These are phyloP conservation scores for Gari tellinella DNA, from an alignment of 2,888 invertebrate species.

Conservation along the genomic window DNA sequence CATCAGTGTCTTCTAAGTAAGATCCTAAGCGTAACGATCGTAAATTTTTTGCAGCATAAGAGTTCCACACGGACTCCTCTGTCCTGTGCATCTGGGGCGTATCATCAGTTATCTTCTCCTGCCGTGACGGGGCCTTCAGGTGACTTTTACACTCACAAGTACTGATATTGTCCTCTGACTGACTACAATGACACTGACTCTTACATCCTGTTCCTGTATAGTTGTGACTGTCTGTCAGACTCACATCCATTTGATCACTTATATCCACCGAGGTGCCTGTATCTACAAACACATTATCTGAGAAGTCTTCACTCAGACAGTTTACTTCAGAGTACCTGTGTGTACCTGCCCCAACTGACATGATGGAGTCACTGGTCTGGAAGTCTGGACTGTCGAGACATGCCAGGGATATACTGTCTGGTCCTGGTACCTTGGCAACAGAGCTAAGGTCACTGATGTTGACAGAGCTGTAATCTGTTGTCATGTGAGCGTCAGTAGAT, in stretches of 20 bases:
- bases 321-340: not conserved
- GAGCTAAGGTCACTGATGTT: constrained; percentile 26
- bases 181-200: too few species aligned
- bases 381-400: constrained; percentile 4
- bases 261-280: too few species aligned
- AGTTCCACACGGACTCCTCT: constrained; percentile 75
- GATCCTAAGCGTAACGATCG: constrained; percentile 75
- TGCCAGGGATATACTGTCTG: constrained; percentile 20
- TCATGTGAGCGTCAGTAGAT: constrained; percentile 54
- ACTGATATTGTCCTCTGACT: too few species aligned
- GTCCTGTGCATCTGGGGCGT: constrained; percentile 78
- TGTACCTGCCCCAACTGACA: constrained; percentile 5
- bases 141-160: constrained; percentile 63
- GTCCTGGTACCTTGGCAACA: constrained; percentile 2
- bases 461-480: constrained; percentile 6
- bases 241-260: too few species aligned
- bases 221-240: too few species aligned
- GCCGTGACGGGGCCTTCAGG: constrained; percentile 66
- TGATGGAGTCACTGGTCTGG: constrained; percentile 5
- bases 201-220: too few species aligned
- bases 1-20: constrained; percentile 70
- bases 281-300: constrained; percentile 5
- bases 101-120: constrained; percentile 69
- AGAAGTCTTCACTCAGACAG: not conserved
- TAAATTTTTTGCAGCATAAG: constrained; percentile 77